phyloP scores from a whole-genome alignment of 1,140 invertebrate species.

The Stegodyphus mimosarum region DNA sequence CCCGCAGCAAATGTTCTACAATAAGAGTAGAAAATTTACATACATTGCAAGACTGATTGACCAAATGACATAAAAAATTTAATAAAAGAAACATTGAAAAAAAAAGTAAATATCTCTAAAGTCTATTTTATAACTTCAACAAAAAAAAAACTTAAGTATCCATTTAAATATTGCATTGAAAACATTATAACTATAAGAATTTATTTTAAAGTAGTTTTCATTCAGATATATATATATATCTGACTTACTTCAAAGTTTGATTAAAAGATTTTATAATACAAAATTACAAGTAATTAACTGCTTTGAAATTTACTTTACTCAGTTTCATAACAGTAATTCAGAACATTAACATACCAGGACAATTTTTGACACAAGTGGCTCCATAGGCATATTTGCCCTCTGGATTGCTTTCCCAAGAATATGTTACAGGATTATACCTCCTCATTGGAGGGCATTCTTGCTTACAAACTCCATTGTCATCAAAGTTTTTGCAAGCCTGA shows the following conservation, averaged over 20 bases:
- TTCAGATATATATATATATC: too few species aligned
- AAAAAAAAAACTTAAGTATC: too few species aligned
- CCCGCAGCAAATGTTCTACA: conserved; percentile 86
- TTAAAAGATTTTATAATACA: too few species aligned
- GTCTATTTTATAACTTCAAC: neutral
- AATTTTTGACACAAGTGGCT: conserved; percentile 93
- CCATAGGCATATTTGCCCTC: conserved; percentile 96
- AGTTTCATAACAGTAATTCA: too few species aligned
- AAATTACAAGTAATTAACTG: too few species aligned
- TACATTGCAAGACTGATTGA: neutral
- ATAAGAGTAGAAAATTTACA: neutral
- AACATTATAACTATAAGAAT: too few species aligned
- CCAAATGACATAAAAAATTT: neutral
- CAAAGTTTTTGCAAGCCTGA: conserved; percentile 92
- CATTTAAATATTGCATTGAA: too few species aligned
- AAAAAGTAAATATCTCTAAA: neutral
- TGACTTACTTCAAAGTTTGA: too few species aligned
- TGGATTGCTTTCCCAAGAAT: conserved; percentile 91
- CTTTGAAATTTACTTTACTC: too few species aligned
- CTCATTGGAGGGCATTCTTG: conserved; percentile 95
- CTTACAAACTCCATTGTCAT: conserved; percentile 93
- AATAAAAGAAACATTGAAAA: neutral
- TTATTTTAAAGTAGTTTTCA: too few species aligned
- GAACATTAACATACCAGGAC: conserved; percentile 72
- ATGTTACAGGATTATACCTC: conserved; percentile 89